phyloP scores from a whole-genome alignment of 2,888 invertebrate species.

The Philonicus albiceps region DNA sequence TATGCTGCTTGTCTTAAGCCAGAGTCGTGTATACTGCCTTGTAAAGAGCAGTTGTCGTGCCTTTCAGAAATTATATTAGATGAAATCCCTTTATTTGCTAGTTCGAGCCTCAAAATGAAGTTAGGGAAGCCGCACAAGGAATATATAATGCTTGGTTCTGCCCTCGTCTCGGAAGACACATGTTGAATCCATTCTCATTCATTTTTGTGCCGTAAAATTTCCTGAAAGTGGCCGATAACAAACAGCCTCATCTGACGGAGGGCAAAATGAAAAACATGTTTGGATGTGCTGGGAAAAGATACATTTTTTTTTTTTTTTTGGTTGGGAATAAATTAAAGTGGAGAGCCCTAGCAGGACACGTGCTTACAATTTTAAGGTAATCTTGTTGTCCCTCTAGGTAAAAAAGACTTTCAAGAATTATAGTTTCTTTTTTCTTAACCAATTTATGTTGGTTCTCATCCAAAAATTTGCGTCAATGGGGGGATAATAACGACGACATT shows the following conservation, averaged over 20 bases:
- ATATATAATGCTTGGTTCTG: neutral
- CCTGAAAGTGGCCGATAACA: neutral
- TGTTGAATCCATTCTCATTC: neutral
- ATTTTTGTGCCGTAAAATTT: neutral
- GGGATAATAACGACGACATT: neutral
- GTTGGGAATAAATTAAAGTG: neutral
- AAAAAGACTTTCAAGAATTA: neutral
- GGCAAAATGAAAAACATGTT: neutral
- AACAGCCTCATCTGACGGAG: neutral
- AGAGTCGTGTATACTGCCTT: neutral
- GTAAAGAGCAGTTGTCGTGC: neutral
- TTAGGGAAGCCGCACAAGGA: neutral
- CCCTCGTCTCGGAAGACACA: neutral
- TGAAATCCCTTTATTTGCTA: neutral
- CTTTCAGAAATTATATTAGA: neutral
- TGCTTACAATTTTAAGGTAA: neutral
- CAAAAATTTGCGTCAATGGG: neutral
- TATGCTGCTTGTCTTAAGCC: neutral
- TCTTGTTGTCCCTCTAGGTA: neutral
- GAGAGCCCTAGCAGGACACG: neutral
- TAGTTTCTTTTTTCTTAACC: neutral
- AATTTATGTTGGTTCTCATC: neutral
- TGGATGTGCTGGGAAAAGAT: neutral
- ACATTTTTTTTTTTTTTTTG: no score
- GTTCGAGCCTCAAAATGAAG: neutral